Evolutionary conservation across 2,113 vertebrate species (phyloP), one percentile per base, ranked within the genome.

Genomic region (Bolborhynchus lineola): DNA sequence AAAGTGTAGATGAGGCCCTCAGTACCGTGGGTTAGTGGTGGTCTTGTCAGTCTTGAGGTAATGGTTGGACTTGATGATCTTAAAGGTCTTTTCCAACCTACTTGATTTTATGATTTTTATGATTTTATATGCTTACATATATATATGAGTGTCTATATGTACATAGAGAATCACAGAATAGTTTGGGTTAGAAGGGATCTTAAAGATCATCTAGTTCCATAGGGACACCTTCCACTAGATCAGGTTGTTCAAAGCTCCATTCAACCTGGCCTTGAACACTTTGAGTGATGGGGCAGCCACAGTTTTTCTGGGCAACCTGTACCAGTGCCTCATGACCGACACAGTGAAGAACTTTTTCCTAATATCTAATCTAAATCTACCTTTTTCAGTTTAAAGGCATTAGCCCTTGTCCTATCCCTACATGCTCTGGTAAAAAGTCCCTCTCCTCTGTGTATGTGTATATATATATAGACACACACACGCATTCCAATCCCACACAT

Each of bases 391-490:
- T 24, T 59, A 59, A 35, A 59, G 14, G 33, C 33, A 35, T 24
- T 59, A 59, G 13, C 33, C n/a, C 21, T 59, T 35, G 57, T 59
- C 57, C 21, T 59, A 23, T 59, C 33, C 57, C 57, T 59, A 35
- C 13, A 35, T 59, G 57, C 21, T 14, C n/a, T 35, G 33, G 21
- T 35, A 59, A 59, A 59, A 59, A 59, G 57, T 24, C 57, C 21
- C 33, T 59, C 33, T 59, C 57, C 9, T 59, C 57, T 59, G 33
- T 8, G 33, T 62, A 5, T 70, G 2, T 18, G 12, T 21, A 31
- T 2, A 31, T 29, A 25, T 3, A 26, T 3, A 19, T 14, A 55
- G 6, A 25, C 10, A 41, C 1, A 41, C 3, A 21, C 12, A 39
- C 10, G 26, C 4, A 17, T 52, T 76, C 42, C 75, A 88, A 90